phyloP scores from a whole-genome alignment of 2,888 invertebrate species.

The Colostygia pectinataria region DNA sequence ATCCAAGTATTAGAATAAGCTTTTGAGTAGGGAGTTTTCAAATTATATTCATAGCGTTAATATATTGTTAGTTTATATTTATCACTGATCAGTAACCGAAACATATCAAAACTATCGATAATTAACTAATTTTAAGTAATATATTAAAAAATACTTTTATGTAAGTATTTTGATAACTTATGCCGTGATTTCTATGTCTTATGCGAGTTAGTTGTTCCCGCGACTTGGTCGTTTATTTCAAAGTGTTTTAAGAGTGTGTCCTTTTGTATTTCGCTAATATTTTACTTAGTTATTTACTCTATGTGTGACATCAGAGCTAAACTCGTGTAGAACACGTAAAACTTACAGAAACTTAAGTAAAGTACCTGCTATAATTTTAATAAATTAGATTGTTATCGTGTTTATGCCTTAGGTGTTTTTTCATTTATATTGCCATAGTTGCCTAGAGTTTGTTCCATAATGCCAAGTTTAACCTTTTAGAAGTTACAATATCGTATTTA shows the following conservation, averaged over 20 bases:
- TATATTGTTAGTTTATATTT: not conserved
- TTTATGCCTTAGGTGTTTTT: slow-evolving; percentile 3
- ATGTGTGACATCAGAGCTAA: slow-evolving; percentile 12
- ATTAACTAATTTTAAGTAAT: not conserved
- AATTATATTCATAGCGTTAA: not conserved
- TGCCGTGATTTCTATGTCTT: slow-evolving; percentile 47
- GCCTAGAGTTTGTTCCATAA: slow-evolving; percentile 24
- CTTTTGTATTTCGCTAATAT: slow-evolving; percentile 8
- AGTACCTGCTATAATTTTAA: too few relatives aligned
- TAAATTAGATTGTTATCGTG: slow-evolving; percentile 4
- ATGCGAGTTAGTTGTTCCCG: slow-evolving; percentile 40
- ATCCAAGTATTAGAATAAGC: slow-evolving; percentile 5
- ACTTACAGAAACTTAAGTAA: slow-evolving; percentile 6
- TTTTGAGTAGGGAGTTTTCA: not conserved
- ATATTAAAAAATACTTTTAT: too few relatives aligned
- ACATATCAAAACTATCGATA: slow-evolving; percentile 8
- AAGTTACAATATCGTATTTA: slow-evolving; percentile 34
- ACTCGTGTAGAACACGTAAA: slow-evolving; percentile 27
- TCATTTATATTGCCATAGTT: slow-evolving; percentile 10
- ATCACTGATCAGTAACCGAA: not conserved
- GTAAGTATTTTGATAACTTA: slow-evolving; percentile 27
- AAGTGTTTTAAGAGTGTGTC: too few relatives aligned
- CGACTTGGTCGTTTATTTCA: slow-evolving; percentile 32
- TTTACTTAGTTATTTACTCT: slow-evolving; percentile 13
- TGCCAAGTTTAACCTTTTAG: slow-evolving; percentile 32